phyloP scores from a whole-genome alignment of 2,797 vertebrate species.

The Sternotherus odoratus region DNA sequence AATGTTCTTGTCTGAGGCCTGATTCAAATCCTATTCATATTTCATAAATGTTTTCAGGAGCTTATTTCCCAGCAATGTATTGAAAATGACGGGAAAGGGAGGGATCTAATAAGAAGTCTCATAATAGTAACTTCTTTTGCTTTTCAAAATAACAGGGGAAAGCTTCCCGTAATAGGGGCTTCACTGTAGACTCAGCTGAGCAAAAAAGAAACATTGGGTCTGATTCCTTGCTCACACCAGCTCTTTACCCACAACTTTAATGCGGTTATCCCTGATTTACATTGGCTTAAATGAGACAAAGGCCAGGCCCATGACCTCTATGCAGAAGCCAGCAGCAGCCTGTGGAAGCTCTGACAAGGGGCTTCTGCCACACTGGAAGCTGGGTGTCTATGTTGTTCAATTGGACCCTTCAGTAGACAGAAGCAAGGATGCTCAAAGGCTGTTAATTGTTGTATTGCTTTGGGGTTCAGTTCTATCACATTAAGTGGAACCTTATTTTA shows the following conservation, averaged over 20 bases:
- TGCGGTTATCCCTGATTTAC: background rate
- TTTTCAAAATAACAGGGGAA: background rate
- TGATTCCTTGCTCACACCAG: background rate
- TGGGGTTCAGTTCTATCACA: background rate
- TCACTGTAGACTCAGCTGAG: background rate
- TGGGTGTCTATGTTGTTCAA: background rate
- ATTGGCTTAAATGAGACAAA: background rate
- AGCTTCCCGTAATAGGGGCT: background rate
- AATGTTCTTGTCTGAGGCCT: slow-evolving; percentile 12
- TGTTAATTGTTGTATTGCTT: background rate
- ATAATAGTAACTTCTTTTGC: background rate
- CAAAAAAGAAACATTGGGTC: background rate
- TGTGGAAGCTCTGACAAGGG: background rate
- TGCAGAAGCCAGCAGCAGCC: background rate
- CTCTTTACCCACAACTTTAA: background rate
- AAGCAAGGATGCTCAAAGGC: background rate
- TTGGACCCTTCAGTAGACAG: background rate
- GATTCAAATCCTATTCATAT: background rate
- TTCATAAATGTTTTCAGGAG: slow-evolving; percentile 30
- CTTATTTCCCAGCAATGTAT: background rate
- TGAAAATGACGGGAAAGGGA: background rate
- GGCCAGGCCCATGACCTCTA: background rate
- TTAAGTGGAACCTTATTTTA: background rate
- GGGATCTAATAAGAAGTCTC: background rate
- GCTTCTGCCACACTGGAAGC: background rate